Percentiles rank a stretch among this genome's conserved stretches.
phyloP scores from a whole-genome alignment of 2,888 invertebrate genomes.

The Lobophora halterata region DNA sequence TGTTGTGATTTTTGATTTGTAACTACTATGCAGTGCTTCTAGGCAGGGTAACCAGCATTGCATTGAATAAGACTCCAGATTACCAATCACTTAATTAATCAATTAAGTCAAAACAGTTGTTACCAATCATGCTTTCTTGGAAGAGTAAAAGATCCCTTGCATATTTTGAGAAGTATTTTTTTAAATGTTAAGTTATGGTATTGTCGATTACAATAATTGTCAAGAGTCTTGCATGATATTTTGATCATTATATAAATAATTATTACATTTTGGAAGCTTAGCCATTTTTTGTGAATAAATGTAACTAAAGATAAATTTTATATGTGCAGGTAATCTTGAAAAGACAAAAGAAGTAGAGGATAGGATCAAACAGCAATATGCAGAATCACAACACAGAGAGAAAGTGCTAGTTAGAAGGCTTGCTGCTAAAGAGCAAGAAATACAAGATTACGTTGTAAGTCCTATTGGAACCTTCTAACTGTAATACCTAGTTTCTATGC shows the following conservation, averaged over 20 bases:
- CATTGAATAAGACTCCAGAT: too few relatives aligned
- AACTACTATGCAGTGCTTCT: too few relatives aligned
- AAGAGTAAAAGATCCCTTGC: too few relatives aligned
- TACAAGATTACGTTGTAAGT: conserved; percentile 96
- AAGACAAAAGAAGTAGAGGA: conserved; percentile 89
- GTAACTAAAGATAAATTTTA: conserved; percentile 30
- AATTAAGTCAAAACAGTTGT: too few relatives aligned
- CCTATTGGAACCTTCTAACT: conserved; percentile 3
- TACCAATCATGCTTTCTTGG: too few relatives aligned
- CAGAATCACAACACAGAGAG: conserved; percentile 94
- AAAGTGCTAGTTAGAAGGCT: conserved; percentile 95
- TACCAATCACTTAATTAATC: too few relatives aligned
- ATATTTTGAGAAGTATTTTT: conserved; percentile 9
- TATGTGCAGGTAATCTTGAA: conserved; percentile 83
- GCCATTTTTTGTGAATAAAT: too few relatives aligned
- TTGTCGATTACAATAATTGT: conserved; percentile 62
- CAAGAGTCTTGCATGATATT: conserved; percentile 18
- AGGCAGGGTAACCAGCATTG: too few relatives aligned
- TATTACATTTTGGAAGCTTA: too few relatives aligned
- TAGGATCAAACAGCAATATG: conserved; percentile 89
- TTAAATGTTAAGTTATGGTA: conserved; percentile 66
- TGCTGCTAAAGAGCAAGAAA: conserved; percentile 97
- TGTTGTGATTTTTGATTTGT: too few relatives aligned
- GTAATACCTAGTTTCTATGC: too few relatives aligned
- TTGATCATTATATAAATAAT: too few relatives aligned